Evolutionary conservation across 1,140 invertebrate species (phyloP).

Genomic region (Pentalonia nigronervosa): DNA sequence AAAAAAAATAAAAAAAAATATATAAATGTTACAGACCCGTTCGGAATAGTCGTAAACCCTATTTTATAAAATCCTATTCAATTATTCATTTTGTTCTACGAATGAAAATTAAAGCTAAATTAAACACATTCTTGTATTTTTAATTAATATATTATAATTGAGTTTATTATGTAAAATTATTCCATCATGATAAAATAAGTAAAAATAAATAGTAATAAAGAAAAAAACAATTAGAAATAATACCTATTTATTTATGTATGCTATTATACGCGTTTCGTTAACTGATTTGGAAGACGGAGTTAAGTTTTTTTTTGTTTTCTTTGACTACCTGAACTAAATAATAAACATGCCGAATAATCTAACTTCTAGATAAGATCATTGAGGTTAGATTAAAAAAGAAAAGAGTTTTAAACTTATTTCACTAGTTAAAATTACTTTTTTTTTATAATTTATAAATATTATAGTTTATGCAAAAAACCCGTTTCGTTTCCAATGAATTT

Average conservation of each 20-base stretch:
- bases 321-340: not conserved
- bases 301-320: not conserved
- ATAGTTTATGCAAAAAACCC: not conserved
- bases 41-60: not conserved
- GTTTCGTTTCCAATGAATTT: not conserved
- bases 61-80: not conserved
- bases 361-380: not conserved
- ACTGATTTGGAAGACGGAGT: not conserved
- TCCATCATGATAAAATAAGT: not conserved
- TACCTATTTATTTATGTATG: not conserved
- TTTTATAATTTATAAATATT: not conserved
- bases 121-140: not conserved
- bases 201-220: not conserved
- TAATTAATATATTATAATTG: constrained; percentile 32
- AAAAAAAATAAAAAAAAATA: too few species aligned
- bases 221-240: not conserved
- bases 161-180: constrained; percentile 3
- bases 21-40: too few species aligned
- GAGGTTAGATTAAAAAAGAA: not conserved
- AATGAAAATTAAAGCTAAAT: not conserved
- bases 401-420: not conserved
- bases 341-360: not conserved
- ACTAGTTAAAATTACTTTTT: not conserved
- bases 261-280: not conserved
- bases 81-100: not conserved